These are phyloP conservation scores for Oceanodroma leucorhoa DNA, from an alignment of 2,797 vertebrate species.

Conservation along the genomic window DNA sequence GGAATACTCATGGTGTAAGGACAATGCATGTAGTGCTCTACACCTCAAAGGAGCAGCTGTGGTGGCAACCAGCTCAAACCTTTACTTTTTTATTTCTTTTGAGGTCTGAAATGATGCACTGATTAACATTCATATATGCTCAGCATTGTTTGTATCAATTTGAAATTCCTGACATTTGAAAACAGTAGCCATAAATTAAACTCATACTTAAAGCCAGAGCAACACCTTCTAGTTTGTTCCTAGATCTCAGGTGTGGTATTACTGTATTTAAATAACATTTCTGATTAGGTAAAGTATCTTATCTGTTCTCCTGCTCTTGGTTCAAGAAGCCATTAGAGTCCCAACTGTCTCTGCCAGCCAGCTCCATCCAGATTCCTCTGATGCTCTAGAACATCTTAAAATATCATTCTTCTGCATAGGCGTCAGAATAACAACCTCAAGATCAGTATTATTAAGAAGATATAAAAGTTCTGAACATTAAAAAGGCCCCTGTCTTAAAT, in stretches of 20 bases:
- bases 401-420: background rate
- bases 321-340: background rate
- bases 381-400: background rate
- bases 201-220: background rate
- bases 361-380: background rate
- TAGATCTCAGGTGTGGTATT: background rate
- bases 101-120: background rate
- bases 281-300: background rate
- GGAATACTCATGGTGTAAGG: background rate
- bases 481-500: background rate
- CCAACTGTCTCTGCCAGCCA: background rate
- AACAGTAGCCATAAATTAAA: background rate
- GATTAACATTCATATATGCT: background rate
- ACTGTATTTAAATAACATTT: background rate
- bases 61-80: accelerated
- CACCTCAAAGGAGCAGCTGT: background rate
- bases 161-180: background rate
- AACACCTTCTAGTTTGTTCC: background rate
- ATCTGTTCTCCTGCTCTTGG: background rate
- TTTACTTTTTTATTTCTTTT: background rate
- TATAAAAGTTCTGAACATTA: background rate
- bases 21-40: background rate
- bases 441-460: background rate
- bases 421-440: background rate
- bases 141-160: background rate